phyloP scores from a whole-genome alignment of 2,888 invertebrate genomes.

The Macropis europaea region DNA sequence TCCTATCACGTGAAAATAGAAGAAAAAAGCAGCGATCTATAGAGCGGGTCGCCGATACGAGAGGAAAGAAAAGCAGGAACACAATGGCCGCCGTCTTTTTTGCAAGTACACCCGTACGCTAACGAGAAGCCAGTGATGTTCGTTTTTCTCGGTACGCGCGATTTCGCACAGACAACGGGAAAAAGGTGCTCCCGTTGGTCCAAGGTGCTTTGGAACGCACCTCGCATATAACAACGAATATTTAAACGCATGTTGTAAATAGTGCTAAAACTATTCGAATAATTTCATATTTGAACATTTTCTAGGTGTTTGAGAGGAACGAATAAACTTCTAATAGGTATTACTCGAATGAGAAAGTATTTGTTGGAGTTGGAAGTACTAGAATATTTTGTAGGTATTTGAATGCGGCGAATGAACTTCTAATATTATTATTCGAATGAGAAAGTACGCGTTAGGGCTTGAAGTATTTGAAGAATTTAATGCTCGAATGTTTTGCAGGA shows the following conservation, averaged over 20 bases:
- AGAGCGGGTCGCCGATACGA: constrained; percentile 43
- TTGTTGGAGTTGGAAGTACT: too few relatives aligned
- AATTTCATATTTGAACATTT: background rate
- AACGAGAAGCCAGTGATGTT: constrained; percentile 46
- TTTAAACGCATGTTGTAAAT: background rate
- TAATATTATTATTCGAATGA: too few relatives aligned
- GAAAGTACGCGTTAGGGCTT: too few relatives aligned
- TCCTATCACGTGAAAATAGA: constrained; percentile 38
- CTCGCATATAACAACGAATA: background rate
- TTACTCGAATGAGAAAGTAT: too few relatives aligned
- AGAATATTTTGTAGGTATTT: too few relatives aligned
- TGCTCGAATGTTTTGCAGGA: too few relatives aligned
- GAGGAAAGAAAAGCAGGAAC: constrained; percentile 36
- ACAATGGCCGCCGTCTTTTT: constrained; percentile 51
- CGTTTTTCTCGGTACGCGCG: constrained; percentile 51
- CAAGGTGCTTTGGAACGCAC: constrained; percentile 1
- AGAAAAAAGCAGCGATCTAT: constrained; percentile 45
- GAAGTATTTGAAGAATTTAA: too few relatives aligned
- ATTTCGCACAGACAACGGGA: constrained; percentile 39
- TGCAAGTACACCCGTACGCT: constrained; percentile 27
- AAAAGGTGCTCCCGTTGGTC: constrained; percentile 23
- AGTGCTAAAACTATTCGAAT: background rate
- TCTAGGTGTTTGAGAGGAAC: too few relatives aligned
- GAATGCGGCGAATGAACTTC: too few relatives aligned
- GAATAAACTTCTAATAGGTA: too few relatives aligned